phyloP scores from a whole-genome alignment of 2,113 vertebrate species.

The Tragelaphus imberbis region DNA sequence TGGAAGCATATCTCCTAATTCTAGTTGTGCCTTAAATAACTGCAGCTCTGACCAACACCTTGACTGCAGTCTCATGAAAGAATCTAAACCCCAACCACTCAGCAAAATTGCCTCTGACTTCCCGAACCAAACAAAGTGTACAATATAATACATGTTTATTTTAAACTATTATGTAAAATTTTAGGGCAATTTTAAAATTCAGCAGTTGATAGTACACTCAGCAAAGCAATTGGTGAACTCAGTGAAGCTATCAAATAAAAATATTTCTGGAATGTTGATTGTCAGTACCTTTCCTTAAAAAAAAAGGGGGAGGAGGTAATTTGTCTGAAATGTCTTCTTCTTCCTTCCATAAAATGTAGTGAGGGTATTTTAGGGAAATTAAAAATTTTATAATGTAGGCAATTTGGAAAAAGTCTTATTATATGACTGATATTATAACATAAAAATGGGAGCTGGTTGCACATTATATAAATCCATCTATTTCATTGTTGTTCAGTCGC shows the following conservation, averaged over 20 bases:
- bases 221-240: background rate
- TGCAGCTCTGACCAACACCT: background rate
- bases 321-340: background rate
- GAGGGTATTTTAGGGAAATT: background rate
- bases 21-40: background rate
- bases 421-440: background rate
- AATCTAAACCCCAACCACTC: background rate
- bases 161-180: background rate
- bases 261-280: background rate
- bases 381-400: no score
- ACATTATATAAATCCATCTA: background rate
- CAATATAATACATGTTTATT: background rate
- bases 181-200: background rate
- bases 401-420: background rate
- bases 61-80: background rate
- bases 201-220: background rate
- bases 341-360: background rate
- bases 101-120: background rate
- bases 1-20: background rate
- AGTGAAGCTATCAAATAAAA: background rate
- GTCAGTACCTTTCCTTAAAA: background rate
- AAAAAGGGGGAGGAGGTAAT: background rate
- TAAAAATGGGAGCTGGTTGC: background rate
- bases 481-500: background rate
- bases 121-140: background rate